Evolutionary conservation across 2,888 invertebrate genomes (phyloP), one percentile per base, ranked within the genome.

Genomic region (Drosophila affinis): DNA sequence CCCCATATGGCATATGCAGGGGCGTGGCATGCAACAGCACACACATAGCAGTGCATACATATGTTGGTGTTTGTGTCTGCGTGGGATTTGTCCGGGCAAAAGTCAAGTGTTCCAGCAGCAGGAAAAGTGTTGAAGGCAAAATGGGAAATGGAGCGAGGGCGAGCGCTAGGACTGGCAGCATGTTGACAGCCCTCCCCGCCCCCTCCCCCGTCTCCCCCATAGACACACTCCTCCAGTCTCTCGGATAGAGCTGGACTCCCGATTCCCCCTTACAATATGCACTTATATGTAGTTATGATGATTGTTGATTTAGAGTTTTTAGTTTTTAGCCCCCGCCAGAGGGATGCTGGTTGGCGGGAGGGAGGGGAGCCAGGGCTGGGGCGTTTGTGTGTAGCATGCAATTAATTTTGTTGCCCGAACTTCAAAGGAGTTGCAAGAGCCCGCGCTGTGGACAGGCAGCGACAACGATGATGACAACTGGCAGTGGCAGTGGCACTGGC

Each of bases 241-340:
- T 12, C 51, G 24, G 54, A 65, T 56, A 29, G 49, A 49, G 34
- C 34, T 14, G 34, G 34, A 34, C 34, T 34, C 3, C 34, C 12
- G 12, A 34, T 12, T 14, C 34, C 34, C 34, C 34, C 56, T 53
- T 21, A 29, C 29, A 29, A 45, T 34, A 46, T 55, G 56, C 65
- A 81, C 73, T 81, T 81, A 79, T 81, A 29, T 29, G 29, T 9
- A 82, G 81, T 88, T 88, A 82, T 88, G 88, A 85, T 87, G 88
- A 88, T 88, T 82, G 82, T 88, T 82, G 82, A 82, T 88, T 82
- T 88, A 88, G 81, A 83, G 83, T 77, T 87, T 72, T 75, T 78
- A 77, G 76, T 68, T 78, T 75, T 49, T 59, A 58, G 52, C 18
- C 46, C 18, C 46, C 9, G 61, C 61, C 67, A 64, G 67, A 62